Base-by-base conservation (phyloP, 2,888 invertebrate genomes). In the Penaeus monodon region DNA sequence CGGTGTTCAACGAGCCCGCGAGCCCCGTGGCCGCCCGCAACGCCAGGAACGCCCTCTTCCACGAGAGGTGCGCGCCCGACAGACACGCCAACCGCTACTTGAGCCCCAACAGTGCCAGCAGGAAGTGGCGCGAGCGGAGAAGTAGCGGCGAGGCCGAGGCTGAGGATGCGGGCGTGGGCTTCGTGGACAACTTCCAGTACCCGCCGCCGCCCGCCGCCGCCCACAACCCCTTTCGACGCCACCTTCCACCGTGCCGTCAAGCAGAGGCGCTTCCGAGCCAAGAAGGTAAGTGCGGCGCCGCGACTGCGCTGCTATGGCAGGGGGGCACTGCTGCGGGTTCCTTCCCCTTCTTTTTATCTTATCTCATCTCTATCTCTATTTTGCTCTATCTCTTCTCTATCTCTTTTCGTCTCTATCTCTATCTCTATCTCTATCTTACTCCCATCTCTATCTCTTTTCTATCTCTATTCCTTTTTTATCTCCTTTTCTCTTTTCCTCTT, bases 211-310 rank as follows among this genome's bases (percentile, higher is more conserved):
- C 85, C 24, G n/a, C 24, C 17, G 68, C 10, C 24, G 20, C 77
- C 22, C 24, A 29, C 38, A 85, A 85, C 81, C 85, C 85, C 76
- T 85, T 85, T 85, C 85, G 85, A 85, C 74, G 64, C 74, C 81
- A 76, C 74, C 81, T 85, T 85, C 85, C 73, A 44, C 29, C 14
- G 64, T 29, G 74, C 85, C 10, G 33, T 63, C 24, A 64, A 44
- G 17, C 74, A 65, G 27, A 63, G 85, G n/a, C 79, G 85, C 73
- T 81, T 79, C 80, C 38, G 84, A 63, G 12, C 29, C 64, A 65
- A 65, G 49, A 85, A 81, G 85, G 81, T 85, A 73, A 85, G 85
- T 64, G 7, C 79, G 27, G 63, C n/a, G 29, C 38, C 24, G 6
- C n/a, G 76, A n/a, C 44, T 14, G 22, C 22, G 70, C 29, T 7